Conservation (phyloP, 1,140 invertebrate genomes). For the Apis florea region DNA sequence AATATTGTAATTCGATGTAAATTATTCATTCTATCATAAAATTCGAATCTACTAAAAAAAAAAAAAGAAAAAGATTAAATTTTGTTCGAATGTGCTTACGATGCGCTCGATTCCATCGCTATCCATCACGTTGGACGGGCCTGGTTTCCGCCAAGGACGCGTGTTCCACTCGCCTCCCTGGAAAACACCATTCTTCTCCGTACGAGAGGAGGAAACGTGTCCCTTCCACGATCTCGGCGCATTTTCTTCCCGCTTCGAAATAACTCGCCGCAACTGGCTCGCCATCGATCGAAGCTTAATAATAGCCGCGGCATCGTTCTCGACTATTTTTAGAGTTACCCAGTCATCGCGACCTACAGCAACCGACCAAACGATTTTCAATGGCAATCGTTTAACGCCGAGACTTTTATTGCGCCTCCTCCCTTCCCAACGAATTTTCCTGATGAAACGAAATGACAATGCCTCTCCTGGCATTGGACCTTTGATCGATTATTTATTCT, state of each 20-base stretch:
- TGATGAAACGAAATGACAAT: no score
- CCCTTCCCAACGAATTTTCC: no score
- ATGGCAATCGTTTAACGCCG: conserved; percentile 58
- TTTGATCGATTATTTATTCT: no score
- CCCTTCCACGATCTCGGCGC: neutral
- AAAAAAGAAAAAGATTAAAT: no score
- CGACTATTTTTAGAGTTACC: conserved; percentile 66
- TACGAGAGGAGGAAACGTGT: neutral
- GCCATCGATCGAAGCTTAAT: conserved; percentile 65
- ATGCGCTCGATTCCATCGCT: neutral
- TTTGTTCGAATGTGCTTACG: no score
- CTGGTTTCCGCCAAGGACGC: neutral
- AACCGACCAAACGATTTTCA: conserved; percentile 59
- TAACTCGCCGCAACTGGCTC: conserved; percentile 57
- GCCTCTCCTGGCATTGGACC: no score
- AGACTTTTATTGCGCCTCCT: no score
- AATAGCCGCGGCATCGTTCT: conserved; percentile 64
- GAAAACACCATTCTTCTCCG: neutral
- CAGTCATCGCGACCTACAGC: conserved; percentile 68
- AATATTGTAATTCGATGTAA: no score
- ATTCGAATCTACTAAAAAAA: no score
- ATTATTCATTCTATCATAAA: no score
- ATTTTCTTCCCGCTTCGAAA: conserved; percentile 47
- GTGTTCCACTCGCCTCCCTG: neutral
- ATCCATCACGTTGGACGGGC: neutral